Base-by-base conservation (phyloP, 2,113 vertebrate species). In the Todiramphus saurophagus region DNA sequence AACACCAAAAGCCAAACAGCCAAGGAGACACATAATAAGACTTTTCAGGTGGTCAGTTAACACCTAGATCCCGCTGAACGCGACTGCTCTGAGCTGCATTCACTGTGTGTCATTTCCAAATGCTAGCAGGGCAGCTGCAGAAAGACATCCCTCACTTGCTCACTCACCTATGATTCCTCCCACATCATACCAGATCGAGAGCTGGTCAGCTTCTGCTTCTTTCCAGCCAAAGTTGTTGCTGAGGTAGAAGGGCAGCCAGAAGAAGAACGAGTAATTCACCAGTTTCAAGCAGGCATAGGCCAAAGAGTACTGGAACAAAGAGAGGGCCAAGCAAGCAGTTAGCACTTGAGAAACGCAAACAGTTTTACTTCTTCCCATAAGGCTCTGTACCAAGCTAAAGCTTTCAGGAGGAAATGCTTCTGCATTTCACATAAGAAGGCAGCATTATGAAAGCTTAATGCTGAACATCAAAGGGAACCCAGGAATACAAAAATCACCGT, bases 201-300 rank as follows among this genome's bases (percentile, higher is more conserved):
- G 97, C 59, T 98, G 98, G 98, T 99, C 99, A 7, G 99, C 98
- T 94, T 99, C 98, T 2, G 98, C 98, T 96, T 99, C 99, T 94
- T 99, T 99, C 99, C 99, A 99, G 78, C 97, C 89, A 30, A 98
- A 99, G 97, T 99, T 99, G 95, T 96, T 99, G 96, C 98, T 99
- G 98, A 99, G 98, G 97, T 99, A 99, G 97, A 99, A 99, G 9
- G 99, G 99, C 79, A 99, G 97, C 99, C 99, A 99, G 98, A 99
- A 99, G 98, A 99, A 99, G 97, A 99, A 99, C 14, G 99, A 99
- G 96, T 99, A 99, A 97, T 99, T 99, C 87, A 99, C 99, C 91
- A 99, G 94, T 92, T 99, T 99, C 98, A 99, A 96, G 96, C 99
- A 99, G 9, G 99, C 99, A 3, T 99, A 99, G 12, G 99, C 98